These are phyloP conservation scores for Phoeniculus purpureus DNA, from an alignment of 2,797 vertebrate species.

Conservation along the genomic window DNA sequence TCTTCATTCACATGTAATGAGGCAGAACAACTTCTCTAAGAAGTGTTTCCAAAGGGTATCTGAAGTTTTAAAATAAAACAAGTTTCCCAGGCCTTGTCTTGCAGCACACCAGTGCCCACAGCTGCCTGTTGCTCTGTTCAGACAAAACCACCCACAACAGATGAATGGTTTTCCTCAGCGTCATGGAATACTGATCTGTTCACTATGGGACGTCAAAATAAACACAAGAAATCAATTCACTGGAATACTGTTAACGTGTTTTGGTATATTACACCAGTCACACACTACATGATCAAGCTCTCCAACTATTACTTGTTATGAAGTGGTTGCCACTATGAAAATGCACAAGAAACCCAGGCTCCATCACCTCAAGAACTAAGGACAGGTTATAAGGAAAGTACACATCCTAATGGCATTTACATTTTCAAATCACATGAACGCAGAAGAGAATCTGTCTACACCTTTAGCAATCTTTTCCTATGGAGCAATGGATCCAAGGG, in stretches of 20 bases:
- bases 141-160: not conserved
- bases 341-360: not conserved
- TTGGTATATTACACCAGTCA: not conserved
- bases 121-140: not conserved
- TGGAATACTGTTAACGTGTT: not conserved
- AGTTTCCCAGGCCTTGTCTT: not conserved
- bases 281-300: not conserved
- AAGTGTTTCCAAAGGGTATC: not conserved
- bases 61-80: slow-evolving; percentile 4
- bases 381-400: not conserved
- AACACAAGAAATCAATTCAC: not conserved
- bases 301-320: not conserved
- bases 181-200: not conserved
- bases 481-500: not conserved
- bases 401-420: not conserved
- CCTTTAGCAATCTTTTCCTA: not conserved
- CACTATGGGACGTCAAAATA: not conserved
- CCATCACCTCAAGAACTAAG: not conserved
- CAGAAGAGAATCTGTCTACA: not conserved
- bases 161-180: not conserved
- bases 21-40: not conserved
- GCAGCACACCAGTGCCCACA: not conserved
- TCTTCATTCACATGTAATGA: slow-evolving; percentile 16
- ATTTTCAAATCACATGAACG: not conserved
- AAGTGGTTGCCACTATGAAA: not conserved